phyloP scores from a whole-genome alignment of 1,140 invertebrate genomes.

The Drosophila chauvacae region DNA sequence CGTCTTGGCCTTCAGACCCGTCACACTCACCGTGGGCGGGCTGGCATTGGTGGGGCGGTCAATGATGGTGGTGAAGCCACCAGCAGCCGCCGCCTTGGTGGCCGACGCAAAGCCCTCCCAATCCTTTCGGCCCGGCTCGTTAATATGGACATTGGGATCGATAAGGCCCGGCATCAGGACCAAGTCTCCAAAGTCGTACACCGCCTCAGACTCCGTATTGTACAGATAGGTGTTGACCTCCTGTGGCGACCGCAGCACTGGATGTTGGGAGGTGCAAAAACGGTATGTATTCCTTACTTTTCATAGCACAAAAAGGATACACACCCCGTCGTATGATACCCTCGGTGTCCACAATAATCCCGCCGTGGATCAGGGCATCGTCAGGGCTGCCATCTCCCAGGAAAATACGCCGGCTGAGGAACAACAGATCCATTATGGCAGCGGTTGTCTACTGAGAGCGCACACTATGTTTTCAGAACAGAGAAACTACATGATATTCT shows the following conservation, averaged over 20 bases:
- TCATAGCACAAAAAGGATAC: not conserved
- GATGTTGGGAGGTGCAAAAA: not conserved
- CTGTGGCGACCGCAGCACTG: conserved; percentile 65
- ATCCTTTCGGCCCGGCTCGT: conserved; percentile 92
- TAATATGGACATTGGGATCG: conserved; percentile 94
- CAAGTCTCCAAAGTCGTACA: conserved; percentile 87
- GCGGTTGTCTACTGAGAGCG: conserved; percentile 25
- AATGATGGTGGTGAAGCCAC: conserved; percentile 90
- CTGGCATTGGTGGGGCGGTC: conserved; percentile 91
- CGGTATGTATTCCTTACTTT: not conserved
- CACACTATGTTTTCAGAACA: not conserved
- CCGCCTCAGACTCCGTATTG: conserved; percentile 76
- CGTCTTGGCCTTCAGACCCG: conserved; percentile 87
- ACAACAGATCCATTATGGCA: conserved; percentile 77
- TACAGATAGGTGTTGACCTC: conserved; percentile 81
- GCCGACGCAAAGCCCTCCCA: conserved; percentile 90
- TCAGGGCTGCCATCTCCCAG: conserved; percentile 61
- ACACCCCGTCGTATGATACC: conserved; percentile 72
- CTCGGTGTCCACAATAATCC: conserved; percentile 77
- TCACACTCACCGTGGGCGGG: conserved; percentile 88
- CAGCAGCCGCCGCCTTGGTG: conserved; percentile 89
- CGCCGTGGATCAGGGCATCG: conserved; percentile 63
- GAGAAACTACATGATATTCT: conserved; percentile 14
- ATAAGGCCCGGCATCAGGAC: conserved; percentile 92
- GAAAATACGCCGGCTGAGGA: conserved; percentile 79